Base-by-base conservation (phyloP, 2,888 invertebrate genomes). In the Rhingia campestris region DNA sequence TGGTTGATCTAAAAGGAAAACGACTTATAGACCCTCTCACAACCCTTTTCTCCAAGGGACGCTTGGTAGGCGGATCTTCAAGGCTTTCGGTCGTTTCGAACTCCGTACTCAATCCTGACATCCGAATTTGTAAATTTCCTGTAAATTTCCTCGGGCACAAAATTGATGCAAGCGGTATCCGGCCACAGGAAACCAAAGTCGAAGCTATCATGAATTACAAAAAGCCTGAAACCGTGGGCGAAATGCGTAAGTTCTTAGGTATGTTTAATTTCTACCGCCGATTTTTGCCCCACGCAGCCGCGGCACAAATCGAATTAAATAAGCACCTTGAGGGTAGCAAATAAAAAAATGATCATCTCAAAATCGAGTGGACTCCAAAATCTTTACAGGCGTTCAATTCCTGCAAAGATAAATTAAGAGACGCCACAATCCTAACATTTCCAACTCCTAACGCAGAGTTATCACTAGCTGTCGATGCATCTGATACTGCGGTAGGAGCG, bases 211-310 rank as follows among this genome's bases (percentile, higher is more conserved):
- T n/a, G 6, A 56, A 86, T 1, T 87, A 49, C 58, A 51, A 47
- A 7, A 14, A 70, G 9, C 86, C 86, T 4, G 14, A n/a, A n/a
- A 84, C 74, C 10, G 66, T 87, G 0, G 49, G 56, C 0, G 86
- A 87, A 9, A 12, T 88, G 22, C 47, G 82, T 61, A 49, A 85
- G 30, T 87, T 87, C 33, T 43, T 87, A 10, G 87, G 86, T 0
- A 86, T 86, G 74, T 9, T 86, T 9, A 88, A 87, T 30, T 86
- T 81, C 22, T 80, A 63, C 9, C 35, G 76, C n/a, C n/a, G n/a
- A n/a, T n/a, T n/a, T n/a, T n/a, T n/a, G n/a, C n/a, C n/a, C n/a
- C n/a, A n/a, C n/a, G n/a, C n/a, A n/a, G n/a, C n/a, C 54, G 75
- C 30, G 6, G 12, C 41, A 0, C 87, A 87, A 39, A 22, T 43